These are phyloP conservation scores for Umimayanthus chanpuru DNA, from an alignment of 92 coral and sea anemone species.

Conservation along the genomic window DNA sequence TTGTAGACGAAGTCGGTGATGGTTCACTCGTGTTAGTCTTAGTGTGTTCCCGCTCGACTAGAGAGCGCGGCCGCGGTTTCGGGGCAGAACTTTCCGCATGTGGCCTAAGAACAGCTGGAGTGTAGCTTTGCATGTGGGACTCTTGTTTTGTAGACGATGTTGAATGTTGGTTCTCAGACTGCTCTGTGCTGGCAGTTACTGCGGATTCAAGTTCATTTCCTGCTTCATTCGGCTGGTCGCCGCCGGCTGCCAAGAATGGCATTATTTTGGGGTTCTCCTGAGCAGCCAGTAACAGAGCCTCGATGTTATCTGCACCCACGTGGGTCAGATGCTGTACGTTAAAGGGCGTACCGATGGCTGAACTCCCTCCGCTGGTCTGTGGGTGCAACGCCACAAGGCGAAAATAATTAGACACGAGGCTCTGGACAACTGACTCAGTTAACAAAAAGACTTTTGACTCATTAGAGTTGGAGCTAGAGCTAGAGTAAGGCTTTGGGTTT, in stretches of 20 bases:
- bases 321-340: conserved; percentile 94
- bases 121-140: background rate
- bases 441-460: background rate
- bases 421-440: too few relatives aligned
- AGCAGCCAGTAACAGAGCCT: conserved; percentile 88
- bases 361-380: conserved; percentile 48
- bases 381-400: background rate
- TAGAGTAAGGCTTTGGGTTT: too few relatives aligned
- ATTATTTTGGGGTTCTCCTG: conserved; percentile 84
- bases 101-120: background rate
- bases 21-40: conserved; percentile 2
- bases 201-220: background rate
- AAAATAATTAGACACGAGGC: background rate
- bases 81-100: background rate
- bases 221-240: background rate
- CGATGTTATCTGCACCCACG: conserved; percentile 88
- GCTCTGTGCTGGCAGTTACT: background rate
- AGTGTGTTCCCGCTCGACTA: background rate
- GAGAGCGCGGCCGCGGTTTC: conserved; percentile 8
- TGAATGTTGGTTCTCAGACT: background rate
- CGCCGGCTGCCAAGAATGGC: conserved; percentile 59
- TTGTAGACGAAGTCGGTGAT: background rate
- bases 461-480: too few relatives aligned
- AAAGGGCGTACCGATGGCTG: conserved; percentile 83
- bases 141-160: background rate